phyloP scores from a whole-genome alignment of 2,797 vertebrate genomes.

The Acanthurus tractus region DNA sequence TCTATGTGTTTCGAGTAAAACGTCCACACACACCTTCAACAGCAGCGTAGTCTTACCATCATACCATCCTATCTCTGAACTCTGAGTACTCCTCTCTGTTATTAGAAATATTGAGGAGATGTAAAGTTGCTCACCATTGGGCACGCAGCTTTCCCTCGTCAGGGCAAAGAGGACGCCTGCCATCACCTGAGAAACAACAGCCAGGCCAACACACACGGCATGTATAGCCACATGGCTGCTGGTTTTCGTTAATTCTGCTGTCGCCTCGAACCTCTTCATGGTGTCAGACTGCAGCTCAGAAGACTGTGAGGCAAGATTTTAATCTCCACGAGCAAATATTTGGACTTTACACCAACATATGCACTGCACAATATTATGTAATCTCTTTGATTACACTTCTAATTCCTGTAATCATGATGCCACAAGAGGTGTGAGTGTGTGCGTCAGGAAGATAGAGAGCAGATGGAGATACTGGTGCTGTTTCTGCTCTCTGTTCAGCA shows the following conservation, averaged over 20 bases:
- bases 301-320: background rate
- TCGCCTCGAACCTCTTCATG: constrained; percentile 7
- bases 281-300: constrained; percentile 2
- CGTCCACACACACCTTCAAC: background rate
- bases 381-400: background rate
- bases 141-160: constrained; percentile 37
- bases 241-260: background rate
- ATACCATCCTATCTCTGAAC: background rate
- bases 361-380: background rate
- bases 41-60: background rate
- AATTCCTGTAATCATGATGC: constrained; percentile 5
- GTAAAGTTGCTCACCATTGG: constrained; percentile 63
- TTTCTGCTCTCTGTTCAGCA: too few relatives aligned
- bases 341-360: constrained; percentile 67
- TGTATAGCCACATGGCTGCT: constrained; percentile 31
- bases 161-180: constrained; percentile 42
- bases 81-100: background rate
- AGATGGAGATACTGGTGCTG: background rate
- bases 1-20: too few relatives aligned
- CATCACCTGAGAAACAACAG: constrained; percentile 54
- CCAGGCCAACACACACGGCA: constrained; percentile 44
- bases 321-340: background rate
- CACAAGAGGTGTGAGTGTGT: background rate
- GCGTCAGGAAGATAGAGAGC: background rate
- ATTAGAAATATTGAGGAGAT: background rate